Base-by-base conservation (phyloP, 2,888 invertebrate species). In the Eurois occulta region DNA sequence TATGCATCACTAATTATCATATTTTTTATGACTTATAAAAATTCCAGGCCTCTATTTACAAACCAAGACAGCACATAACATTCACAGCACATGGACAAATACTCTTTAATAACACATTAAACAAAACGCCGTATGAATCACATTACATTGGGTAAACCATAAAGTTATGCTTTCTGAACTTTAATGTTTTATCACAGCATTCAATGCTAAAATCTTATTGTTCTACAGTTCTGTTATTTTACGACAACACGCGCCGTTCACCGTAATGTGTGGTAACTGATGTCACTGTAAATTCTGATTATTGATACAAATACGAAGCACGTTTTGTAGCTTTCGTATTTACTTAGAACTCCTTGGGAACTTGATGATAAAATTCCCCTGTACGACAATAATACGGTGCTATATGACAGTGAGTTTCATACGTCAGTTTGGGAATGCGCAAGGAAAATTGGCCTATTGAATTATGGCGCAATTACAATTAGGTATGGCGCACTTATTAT, bases 201-300 rank as follows among this genome's bases (percentile, higher is more conserved):
- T 88, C 82, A 88, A 88, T 87, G 87, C 84, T 88, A 86, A 87
- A 88, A 84, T 72, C 69, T 72, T 80, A 84, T 88, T 88, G 80
- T 83, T 76, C 72, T 74, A 41, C 66, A 66, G 86, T 80, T 80
- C 75, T 72, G 79, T 80, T 84, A 84, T 87, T 87, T 87, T 78
- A 81, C 82, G 83, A 88, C 70, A 66, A 72, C 41, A 52, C 78
- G 58, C 75, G 18, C 62, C 24, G 35, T 41, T 66, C 48, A 60
- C 35, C 11, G 72, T 60, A 71, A 78, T 77, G 76, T 70, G 35
- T 82, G 62, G 65, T 62, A 65, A 71, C 58, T 81, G 78, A 76
- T 76, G 82, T 74, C 77, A 79, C 55, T 46, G 66, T 83, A 73
- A 78, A 82, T 81, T 81, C 76, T 74, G 78, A 73, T 46, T 69